Percentiles rank a stretch among this genome's conserved stretches.
These are phyloP conservation scores for Leucoma salicis DNA, from an alignment of 2,888 invertebrate genomes.

Conservation along the genomic window DNA sequence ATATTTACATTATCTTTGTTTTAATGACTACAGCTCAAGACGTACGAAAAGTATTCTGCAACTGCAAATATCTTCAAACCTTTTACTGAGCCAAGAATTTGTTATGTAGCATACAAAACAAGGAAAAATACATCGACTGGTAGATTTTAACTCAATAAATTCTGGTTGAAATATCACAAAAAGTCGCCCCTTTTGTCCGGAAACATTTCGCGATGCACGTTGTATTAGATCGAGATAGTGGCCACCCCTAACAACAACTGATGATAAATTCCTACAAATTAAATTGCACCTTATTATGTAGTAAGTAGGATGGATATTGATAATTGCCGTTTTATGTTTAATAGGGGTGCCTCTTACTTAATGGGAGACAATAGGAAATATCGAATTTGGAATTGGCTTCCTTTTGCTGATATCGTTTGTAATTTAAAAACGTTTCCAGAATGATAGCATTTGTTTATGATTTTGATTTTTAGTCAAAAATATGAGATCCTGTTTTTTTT, in stretches of 20 bases:
- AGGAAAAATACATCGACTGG: conserved; percentile 16
- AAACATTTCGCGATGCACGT: conserved; percentile 53
- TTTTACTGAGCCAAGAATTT: conserved; percentile 7
- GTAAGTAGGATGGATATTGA: conserved; percentile 4
- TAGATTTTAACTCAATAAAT: conserved; percentile 45
- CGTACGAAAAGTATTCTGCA: too few relatives aligned
- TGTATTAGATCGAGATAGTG: conserved; percentile 40
- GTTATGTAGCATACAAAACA: conserved; percentile 6
- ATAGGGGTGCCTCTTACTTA: conserved; percentile 25
- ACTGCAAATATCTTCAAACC: conserved; percentile 7
- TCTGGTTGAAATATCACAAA: conserved; percentile 47
- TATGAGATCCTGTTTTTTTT: too few relatives aligned
- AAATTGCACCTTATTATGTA: conserved; percentile 8
- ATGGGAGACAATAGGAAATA: conserved; percentile 35
- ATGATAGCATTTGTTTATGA: too few relatives aligned
- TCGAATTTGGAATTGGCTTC: conserved; percentile 28
- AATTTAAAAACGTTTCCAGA: conserved; percentile 22
- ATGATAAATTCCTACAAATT: conserved; percentile 2
- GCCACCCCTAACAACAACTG: conserved; percentile 24
- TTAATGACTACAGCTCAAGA: too few relatives aligned
- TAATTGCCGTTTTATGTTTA: not conserved
- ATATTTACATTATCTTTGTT: too few relatives aligned
- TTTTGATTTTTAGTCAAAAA: too few relatives aligned
- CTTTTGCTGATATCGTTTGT: conserved; percentile 20
- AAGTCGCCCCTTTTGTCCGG: conserved; percentile 27